phyloP scores from a whole-genome alignment of 2,113 vertebrate genomes.

The Tupaia tana region DNA sequence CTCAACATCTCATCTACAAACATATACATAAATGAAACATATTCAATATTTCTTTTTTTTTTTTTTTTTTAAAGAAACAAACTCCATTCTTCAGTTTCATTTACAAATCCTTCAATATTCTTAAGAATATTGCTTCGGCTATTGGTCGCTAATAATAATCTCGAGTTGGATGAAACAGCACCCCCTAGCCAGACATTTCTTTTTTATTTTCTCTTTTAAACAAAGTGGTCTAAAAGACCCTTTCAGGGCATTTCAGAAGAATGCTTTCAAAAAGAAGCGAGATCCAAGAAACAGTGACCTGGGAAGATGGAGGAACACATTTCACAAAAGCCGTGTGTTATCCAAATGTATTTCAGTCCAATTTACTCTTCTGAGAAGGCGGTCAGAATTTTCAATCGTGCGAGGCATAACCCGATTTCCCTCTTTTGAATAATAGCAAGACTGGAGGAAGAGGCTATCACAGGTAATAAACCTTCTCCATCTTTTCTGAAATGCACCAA shows the following conservation, averaged over 20 bases:
- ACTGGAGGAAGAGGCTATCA: slow-evolving; percentile 23
- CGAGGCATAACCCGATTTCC: background rate
- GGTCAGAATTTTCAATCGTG: background rate
- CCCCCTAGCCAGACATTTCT: background rate
- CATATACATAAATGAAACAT: background rate
- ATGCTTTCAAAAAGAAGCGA: slow-evolving; percentile 38
- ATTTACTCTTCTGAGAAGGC: background rate
- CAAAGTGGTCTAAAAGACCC: slow-evolving; percentile 19
- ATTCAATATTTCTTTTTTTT: background rate
- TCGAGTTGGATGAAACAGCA: background rate
- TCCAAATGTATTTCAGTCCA: fast-evolving
- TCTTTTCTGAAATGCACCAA: background rate
- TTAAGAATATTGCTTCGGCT: background rate
- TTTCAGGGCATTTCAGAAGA: background rate
- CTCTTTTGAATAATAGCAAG: background rate
- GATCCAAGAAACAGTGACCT: background rate
- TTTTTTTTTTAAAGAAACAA: fast-evolving
- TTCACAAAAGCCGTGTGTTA: background rate
- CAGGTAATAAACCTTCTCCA: background rate
- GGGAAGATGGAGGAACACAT: background rate
- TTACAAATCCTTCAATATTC: background rate
- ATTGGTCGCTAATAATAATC: background rate
- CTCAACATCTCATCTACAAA: background rate
- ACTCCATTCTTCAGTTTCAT: background rate
- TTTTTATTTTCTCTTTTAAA: background rate